Percentiles rank a stretch among this genome's conserved stretches.
Conservation (phyloP, 2,113 vertebrate species). For the Sigmodon hispidus region DNA sequence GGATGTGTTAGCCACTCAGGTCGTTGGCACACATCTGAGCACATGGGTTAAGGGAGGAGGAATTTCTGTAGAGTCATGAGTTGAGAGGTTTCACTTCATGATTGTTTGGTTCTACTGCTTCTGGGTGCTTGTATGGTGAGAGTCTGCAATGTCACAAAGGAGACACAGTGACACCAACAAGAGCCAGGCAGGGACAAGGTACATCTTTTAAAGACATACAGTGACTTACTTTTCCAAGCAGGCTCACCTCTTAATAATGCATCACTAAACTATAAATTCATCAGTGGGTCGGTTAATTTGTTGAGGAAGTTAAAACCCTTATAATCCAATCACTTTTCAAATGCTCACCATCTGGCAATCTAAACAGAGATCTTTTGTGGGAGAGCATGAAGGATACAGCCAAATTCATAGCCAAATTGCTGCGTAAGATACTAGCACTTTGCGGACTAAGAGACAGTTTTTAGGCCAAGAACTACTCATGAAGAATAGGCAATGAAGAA, state of each 20-base stretch:
- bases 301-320: not conserved
- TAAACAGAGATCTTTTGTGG: not conserved
- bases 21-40: too few relatives aligned
- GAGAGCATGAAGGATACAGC: not conserved
- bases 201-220: not conserved
- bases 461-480: not conserved
- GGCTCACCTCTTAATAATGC: not conserved
- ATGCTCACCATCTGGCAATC: not conserved
- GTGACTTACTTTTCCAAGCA: not conserved
- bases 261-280: not conserved
- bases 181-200: not conserved
- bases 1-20: not conserved
- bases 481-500: constrained; percentile 5
- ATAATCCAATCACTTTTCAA: not conserved
- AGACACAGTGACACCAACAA: not conserved
- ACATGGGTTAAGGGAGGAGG: not conserved
- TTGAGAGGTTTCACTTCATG: not conserved
- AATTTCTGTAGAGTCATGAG: not conserved
- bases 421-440: not conserved
- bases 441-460: constrained; percentile 12
- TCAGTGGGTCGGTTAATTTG: not conserved
- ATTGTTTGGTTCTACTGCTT: not conserved
- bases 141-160: not conserved
- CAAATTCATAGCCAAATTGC: not conserved
- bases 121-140: not conserved